Conservation (phyloP, 1,140 invertebrate genomes). For the Drosophila pandora region DNA sequence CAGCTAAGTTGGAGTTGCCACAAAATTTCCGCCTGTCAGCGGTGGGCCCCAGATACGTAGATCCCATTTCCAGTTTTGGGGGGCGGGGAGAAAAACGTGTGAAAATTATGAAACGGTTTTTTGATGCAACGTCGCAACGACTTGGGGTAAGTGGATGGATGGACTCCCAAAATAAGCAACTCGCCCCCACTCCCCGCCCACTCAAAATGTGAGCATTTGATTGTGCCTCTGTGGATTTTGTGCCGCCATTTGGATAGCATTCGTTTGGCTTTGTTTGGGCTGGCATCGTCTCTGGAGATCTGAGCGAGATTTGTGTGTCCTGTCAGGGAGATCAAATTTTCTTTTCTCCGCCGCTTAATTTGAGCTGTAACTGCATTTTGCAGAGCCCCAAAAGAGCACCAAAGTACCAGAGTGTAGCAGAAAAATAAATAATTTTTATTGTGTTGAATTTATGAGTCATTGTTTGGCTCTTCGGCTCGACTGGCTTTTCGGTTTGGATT, state of each 20-base stretch:
- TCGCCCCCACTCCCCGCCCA: conserved; percentile 40
- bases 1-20: conserved; percentile 52
- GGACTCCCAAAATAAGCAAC: conserved; percentile 55
- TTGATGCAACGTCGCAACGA: conserved; percentile 54
- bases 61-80: conserved; percentile 42
- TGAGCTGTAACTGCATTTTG: conserved; percentile 40
- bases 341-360: conserved; percentile 48
- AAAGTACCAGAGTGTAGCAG: conserved; percentile 10
- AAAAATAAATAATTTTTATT: conserved; percentile 59
- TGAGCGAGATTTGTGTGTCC: conserved; percentile 71
- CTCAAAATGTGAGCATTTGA: conserved; percentile 59
- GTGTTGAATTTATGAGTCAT: conserved; percentile 65
- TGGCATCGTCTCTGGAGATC: conserved; percentile 53
- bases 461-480: conserved; percentile 50
- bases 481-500: conserved; percentile 1
- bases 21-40: conserved; percentile 76
- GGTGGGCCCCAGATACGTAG: conserved; percentile 9
- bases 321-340: conserved; percentile 66
- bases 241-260: conserved; percentile 9
- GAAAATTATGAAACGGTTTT: conserved; percentile 78
- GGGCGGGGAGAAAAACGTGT: conserved; percentile 67
- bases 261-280: conserved; percentile 27
- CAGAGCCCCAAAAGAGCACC: conserved; percentile 29
- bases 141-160: conserved; percentile 25
- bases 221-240: conserved; percentile 50